These are phyloP conservation scores for Leptinotarsa texana DNA, from an alignment of 1,140 invertebrate species.

Conservation along the genomic window DNA sequence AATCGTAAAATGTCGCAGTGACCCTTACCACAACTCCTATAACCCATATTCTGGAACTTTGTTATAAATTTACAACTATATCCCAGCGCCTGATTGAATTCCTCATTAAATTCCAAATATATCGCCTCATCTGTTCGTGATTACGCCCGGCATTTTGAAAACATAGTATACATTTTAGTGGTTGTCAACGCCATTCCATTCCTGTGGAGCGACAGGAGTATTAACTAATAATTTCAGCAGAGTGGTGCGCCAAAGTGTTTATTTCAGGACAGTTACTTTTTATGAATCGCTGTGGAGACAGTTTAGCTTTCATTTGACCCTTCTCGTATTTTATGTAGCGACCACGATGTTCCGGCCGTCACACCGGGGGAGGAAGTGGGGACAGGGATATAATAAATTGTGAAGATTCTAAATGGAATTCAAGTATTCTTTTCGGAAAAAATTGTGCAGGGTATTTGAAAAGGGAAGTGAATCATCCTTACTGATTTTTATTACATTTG, in stretches of 20 bases:
- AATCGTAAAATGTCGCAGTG: too few species aligned
- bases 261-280: slow-evolving; percentile 33
- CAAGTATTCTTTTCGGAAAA: too few species aligned
- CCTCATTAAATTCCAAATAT: background rate
- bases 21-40: too few species aligned
- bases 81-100: background rate
- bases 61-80: too few species aligned
- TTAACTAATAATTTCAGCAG: slow-evolving; percentile 27
- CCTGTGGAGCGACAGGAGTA: slow-evolving; percentile 17
- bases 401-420: too few species aligned
- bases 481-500: too few species aligned
- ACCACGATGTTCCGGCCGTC: slow-evolving; percentile 22
- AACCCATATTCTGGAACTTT: too few species aligned
- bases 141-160: slow-evolving; percentile 17
- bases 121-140: background rate
- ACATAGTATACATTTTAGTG: slow-evolving; percentile 11
- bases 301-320: slow-evolving; percentile 42
- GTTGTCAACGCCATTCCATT: slow-evolving; percentile 14
- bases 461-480: too few species aligned
- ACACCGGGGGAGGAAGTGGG: background rate
- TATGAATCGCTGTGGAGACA: slow-evolving; percentile 24
- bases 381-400: too few species aligned
- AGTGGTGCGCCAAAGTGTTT: slow-evolving; percentile 26
- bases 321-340: slow-evolving; percentile 43
- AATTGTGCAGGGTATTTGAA: too few species aligned